Base-by-base conservation (phyloP, 2,113 vertebrate species). In the Pseudorasbora parva region DNA sequence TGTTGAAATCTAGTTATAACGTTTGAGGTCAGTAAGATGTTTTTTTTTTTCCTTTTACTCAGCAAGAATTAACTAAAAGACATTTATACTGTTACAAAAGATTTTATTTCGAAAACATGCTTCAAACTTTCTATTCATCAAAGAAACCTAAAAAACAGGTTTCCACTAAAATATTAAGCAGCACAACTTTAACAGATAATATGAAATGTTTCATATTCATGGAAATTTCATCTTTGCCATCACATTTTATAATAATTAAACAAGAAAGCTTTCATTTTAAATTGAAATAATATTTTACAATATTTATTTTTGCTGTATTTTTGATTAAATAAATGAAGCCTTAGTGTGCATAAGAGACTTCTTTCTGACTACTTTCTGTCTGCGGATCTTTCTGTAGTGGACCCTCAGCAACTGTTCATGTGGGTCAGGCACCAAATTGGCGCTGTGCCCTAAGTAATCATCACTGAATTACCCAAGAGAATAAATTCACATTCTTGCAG, bases 401-500 rank as follows among this genome's bases (percentile, higher is more conserved):
- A 41, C 51, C 56, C 37, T 27, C 8, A 68, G 21, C 47, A 1
- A 21, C 43, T 74, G 8, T 10, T 56, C 23, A 78, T 45, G 30
- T 49, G 69, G 43, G 54, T 23, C 56, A 78, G 64, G 21, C 27
- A 25, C 17, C n/a, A 43, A 54, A 71, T 54, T 11, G 41, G 37
- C 25, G 3, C 47, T 1, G 8, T 47, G 27, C 27, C 30, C 76
- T 43, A 33, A 85, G 82, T 79, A 86, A 86, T 83, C 49, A 51
- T 41, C 43, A 71, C 72, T 81, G 37, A 51, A 75, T 72, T 78
- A 23, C 10, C 11, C 59, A 49, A 56, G 21, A 43, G 49, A 69
- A 59, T 51, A 37, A 56, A 71, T 30, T 69, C 57, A 69, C 17
- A 60, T 60, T 68, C 25, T 74, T 82, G 87, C 87, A 54, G 88